These are phyloP conservation scores for Aporophyla lueneburgensis DNA, from an alignment of 2,888 invertebrate species.

Conservation along the genomic window DNA sequence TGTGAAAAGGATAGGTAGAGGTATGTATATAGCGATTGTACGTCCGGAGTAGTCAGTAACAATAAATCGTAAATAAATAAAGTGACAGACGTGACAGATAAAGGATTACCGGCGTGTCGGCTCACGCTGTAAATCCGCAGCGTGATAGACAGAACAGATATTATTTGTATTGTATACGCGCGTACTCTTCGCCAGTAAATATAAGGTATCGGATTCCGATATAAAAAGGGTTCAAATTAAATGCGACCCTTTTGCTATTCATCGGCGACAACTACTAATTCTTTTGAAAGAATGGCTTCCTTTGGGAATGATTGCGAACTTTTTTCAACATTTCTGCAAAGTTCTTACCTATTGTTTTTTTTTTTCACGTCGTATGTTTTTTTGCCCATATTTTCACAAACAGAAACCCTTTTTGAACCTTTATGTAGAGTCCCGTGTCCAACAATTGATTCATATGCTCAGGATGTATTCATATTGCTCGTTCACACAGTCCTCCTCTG, in stretches of 20 bases:
- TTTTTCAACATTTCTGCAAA: constrained; percentile 1
- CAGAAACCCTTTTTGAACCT: too few relatives aligned
- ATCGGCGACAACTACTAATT: constrained; percentile 34
- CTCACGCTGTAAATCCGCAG: constrained; percentile 26
- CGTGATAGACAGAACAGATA: constrained; percentile 49
- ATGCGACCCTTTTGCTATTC: constrained; percentile 34
- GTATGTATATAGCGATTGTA: neutral
- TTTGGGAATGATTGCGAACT: constrained; percentile 4
- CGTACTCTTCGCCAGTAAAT: constrained; percentile 29
- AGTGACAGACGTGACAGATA: constrained; percentile 39
- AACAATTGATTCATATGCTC: neutral
- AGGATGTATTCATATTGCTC: neutral
- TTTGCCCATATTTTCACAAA: neutral
- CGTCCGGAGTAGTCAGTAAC: constrained; percentile 10
- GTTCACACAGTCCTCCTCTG: neutral
- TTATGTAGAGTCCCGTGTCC: too few relatives aligned
- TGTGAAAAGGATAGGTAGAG: constrained; percentile 1
- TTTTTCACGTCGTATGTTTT: neutral
- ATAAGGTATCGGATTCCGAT: constrained; percentile 32
- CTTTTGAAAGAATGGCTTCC: constrained; percentile 15
- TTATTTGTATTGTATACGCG: constrained; percentile 30
- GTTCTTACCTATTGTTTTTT: neutral
- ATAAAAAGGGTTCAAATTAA: constrained; percentile 41
- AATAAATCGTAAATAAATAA: constrained; percentile 49
- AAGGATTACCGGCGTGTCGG: constrained; percentile 39